A percentile compares a stretch with the other conserved stretches of the same genome.
Conservation (phyloP, 1,140 invertebrate species). For the Orchesella cincta region DNA sequence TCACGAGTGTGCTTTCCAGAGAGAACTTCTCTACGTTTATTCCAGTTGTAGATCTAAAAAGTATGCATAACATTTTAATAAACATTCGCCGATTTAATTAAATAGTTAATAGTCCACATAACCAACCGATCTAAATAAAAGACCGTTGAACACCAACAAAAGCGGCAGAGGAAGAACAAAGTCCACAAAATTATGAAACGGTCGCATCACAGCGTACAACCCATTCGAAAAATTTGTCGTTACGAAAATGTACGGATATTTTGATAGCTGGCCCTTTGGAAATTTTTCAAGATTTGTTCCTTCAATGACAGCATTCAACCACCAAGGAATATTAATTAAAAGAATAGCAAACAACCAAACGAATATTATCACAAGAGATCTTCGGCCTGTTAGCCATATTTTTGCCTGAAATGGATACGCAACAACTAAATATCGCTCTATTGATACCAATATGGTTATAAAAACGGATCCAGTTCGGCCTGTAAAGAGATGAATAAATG, state of each 20-base stretch:
- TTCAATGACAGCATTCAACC: not conserved
- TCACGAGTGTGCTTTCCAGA: not conserved
- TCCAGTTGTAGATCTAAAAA: not conserved
- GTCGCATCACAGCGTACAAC: not conserved
- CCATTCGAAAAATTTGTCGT: not conserved
- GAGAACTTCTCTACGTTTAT: not conserved
- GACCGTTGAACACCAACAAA: not conserved
- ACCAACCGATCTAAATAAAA: not conserved
- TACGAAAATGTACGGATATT: not conserved
- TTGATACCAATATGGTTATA: not conserved
- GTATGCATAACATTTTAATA: not conserved
- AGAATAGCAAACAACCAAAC: not conserved
- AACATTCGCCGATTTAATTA: not conserved
- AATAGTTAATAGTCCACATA: not conserved
- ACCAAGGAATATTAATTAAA: not conserved
- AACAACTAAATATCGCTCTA: not conserved
- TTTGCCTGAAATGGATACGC: not conserved
- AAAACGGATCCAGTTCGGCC: not conserved
- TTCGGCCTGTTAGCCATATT: not conserved
- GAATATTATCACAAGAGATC: not conserved
- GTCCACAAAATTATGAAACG: not conserved
- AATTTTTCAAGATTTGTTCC: not conserved
- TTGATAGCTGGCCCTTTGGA: not conserved
- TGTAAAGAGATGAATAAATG: too few relatives aligned
- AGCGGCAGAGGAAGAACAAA: constrained; percentile 5